Base-by-base conservation (phyloP, 2,113 vertebrate genomes). In the Pleuronectes platessa region DNA sequence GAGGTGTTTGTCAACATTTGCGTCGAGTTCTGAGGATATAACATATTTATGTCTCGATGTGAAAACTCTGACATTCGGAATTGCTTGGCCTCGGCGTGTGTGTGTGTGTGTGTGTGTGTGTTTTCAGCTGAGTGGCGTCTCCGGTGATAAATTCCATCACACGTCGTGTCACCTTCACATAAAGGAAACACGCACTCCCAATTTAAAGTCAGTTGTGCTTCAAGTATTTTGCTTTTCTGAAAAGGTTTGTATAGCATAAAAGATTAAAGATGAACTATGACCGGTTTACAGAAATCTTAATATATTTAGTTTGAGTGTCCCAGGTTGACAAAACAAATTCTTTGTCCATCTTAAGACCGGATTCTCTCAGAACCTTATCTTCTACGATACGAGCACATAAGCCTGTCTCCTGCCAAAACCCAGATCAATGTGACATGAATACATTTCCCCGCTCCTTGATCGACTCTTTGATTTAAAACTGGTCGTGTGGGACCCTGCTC, bases 361-460 rank as follows among this genome's bases (percentile, higher is more conserved):
- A 53, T 51, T 40, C n/a, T 54, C 3, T 77, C 31, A 27, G 42
- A 13, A 9, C 14, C 42, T 61, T 70, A 21, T 47, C 56, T 51
- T 65, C 61, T 12, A 17, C 70, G 70, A 68, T 18, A 12, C 59
- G 37, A 63, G 35, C 24, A 76, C 71, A 76, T 83, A 49, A 21
- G 24, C 53, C 53, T 9, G n/a, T 53, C 54, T 63, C 42, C 68
- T 61, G 68, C 61, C 73, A 61, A 74, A 74, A 71, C 76, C 54
- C 66, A 59, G 73, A 85, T 86, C 70, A 77, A 35, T 76, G 80
- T 65, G 67, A 61, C 54, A 35, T 73, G 54, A 76, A 87, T 53
- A 21, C 49, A 65, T 72, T 40, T 67, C 74, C 0, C 7, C 2
- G 35, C 51, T 56, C 61, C 58, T 56, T 68, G 78, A 79, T 73